Evolutionary conservation across 2,113 vertebrate species (phyloP).

Genomic region (Salvelinus sp.): DNA sequence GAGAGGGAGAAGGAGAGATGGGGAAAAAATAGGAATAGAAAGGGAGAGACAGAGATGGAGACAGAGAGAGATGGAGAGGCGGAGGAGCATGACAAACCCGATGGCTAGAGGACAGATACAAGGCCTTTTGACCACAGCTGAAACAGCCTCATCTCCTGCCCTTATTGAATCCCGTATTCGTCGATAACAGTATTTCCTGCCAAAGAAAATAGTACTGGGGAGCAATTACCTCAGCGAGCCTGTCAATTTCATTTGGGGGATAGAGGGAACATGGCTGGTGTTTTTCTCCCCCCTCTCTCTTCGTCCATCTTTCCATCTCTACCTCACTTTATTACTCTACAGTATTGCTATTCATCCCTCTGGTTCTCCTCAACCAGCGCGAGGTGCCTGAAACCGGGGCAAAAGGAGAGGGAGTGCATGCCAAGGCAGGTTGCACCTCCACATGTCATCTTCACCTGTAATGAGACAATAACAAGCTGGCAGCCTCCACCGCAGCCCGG

Average conservation of each 20-base stretch:
- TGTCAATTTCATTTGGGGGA: conserved; percentile 69
- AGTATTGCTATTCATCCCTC: conserved; percentile 25
- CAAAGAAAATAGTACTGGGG: conserved; percentile 73
- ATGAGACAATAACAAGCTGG: conserved; percentile 72
- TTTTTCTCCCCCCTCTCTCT: too few relatives aligned
- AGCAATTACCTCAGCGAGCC: conserved; percentile 54
- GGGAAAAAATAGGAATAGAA: too few relatives aligned
- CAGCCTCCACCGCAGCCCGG: conserved; percentile 50
- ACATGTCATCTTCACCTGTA: conserved; percentile 72
- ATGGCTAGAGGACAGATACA: conserved; percentile 53
- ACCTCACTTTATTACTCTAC: too few relatives aligned
- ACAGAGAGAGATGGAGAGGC: too few relatives aligned
- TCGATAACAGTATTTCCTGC: conserved; percentile 78
- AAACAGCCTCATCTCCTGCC: conserved; percentile 69
- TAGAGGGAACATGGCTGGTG: conserved; percentile 41
- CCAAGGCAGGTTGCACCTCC: conserved; percentile 54
- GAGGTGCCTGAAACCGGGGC: conserved; percentile 40
- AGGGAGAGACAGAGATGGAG: too few relatives aligned
- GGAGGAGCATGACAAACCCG: conserved; percentile 18
- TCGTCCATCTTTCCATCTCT: too few relatives aligned
- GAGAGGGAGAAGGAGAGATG: too few relatives aligned
- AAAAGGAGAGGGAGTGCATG: conserved; percentile 54
- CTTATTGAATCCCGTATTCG: conserved; percentile 74
- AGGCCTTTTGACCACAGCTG: conserved; percentile 61
- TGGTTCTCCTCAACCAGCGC: conserved; percentile 13